phyloP scores from a whole-genome alignment of 1,140 invertebrate genomes.

The Drosophila sulfurigaster region DNA sequence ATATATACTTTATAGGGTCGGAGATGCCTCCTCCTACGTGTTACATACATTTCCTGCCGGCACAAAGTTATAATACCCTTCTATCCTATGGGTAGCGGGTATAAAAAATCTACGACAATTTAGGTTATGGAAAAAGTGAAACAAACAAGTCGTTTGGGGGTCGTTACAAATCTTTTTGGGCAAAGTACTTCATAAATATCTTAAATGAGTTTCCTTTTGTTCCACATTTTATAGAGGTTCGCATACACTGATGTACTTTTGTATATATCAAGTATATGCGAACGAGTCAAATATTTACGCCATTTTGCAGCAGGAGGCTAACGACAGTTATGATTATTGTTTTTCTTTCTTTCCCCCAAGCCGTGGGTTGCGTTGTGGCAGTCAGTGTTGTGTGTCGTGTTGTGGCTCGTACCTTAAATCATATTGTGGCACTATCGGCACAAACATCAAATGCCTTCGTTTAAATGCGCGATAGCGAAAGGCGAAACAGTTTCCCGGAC shows the following conservation, averaged over 20 bases:
- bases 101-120: background rate
- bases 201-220: conserved; percentile 75
- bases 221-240: conserved; percentile 60
- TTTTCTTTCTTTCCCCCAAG: conserved; percentile 43
- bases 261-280: background rate
- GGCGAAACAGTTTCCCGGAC: conserved; percentile 51
- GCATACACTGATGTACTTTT: background rate
- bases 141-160: conserved; percentile 36
- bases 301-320: conserved; percentile 40
- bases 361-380: background rate
- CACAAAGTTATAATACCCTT: no score
- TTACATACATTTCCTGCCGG: no score
- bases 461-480: conserved; percentile 78
- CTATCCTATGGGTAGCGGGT: no score
- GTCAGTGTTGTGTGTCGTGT: background rate
- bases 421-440: conserved; percentile 79
- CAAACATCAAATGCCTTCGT: conserved; percentile 82
- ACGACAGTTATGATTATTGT: conserved; percentile 71
- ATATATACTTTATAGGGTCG: no score
- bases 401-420: conserved; percentile 67
- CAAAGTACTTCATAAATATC: conserved; percentile 79
- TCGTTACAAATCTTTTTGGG: conserved; percentile 61
- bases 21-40: no score
- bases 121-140: conserved; percentile 18
- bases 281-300: conserved; percentile 43